Evolutionary conservation across 2,113 vertebrate genomes (phyloP), one percentile per base, ranked within the genome.

Genomic region (Brachyistius frenatus): DNA sequence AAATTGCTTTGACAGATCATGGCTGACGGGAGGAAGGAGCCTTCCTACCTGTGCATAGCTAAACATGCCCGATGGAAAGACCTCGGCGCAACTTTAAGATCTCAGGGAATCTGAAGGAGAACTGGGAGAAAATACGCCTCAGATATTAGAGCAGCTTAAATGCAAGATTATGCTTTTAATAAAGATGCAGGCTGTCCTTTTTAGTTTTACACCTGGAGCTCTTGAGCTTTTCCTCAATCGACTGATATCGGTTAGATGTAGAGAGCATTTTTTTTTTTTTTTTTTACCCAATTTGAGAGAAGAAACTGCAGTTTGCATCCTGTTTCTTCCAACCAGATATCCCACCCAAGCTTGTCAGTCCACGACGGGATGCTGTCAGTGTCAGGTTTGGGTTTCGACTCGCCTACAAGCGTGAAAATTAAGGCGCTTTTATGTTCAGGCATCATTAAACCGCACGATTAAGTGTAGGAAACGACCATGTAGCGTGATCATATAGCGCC

Each of bases 1-100:
- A 76, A 84, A 87, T 88, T 53, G 81, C 78, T 86, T 80, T 91
- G 91, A 91, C 91, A 89, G 71, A 83, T 91, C 81, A 39, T 73
- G 72, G 76, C 74, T 83, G 89, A 87, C 33, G 82, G 67, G 82
- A 76, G 73, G 60, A 63, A 69, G 60, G 31, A 63, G 60, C 58
- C 66, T 47, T 83, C 76, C 58, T 81, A 84, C 81, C 86, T 85
- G 83, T 7, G 54, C 78, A 10, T 6, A 35, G 54, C 52, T 73
- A 50, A 80, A 84, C 76, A 72, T 14, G 71, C 47, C 54, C 47
- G 81, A 71, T 58, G 76, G 74, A 74, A 80, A 75, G 83, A 62
- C 65, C 66, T 65, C 73, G 57, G 33, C 58, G 33, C 3, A 73
- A 63, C 64, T 70, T 74, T 44, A 10, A 65, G 65, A 81, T 85